Percentiles rank a stretch among this genome's conserved stretches.
Conservation (phyloP, 2,113 vertebrate genomes). For the Nanorana parkeri region DNA sequence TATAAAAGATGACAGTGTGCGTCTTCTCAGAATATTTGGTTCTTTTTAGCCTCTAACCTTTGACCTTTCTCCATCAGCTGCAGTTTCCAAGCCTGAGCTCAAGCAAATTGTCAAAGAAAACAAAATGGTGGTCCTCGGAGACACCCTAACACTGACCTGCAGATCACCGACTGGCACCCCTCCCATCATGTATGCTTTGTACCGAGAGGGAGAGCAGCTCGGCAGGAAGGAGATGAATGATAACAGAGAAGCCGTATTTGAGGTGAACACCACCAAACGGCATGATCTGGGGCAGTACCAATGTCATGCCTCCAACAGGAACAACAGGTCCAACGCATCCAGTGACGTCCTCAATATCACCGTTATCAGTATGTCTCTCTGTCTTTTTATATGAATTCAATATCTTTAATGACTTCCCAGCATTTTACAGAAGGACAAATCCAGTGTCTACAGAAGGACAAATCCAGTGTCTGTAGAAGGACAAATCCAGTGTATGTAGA, state of each 20-base stretch:
- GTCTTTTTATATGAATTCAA: background rate
- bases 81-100: constrained; percentile 66
- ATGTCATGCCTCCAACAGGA: constrained; percentile 66
- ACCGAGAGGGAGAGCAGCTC: constrained; percentile 51
- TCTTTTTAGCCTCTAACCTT: background rate
- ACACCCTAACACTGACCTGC: constrained; percentile 61
- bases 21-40: too few species aligned
- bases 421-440: too few species aligned
- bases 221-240: background rate
- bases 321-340: constrained; percentile 56
- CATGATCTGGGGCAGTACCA: constrained; percentile 60
- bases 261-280: constrained; percentile 57
- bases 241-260: constrained; percentile 57
- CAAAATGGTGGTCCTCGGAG: constrained; percentile 62
- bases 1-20: too few species aligned
- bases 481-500: too few species aligned
- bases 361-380: constrained; percentile 64
- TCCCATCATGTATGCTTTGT: constrained; percentile 67
- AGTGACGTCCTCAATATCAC: constrained; percentile 67
- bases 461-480: too few species aligned
- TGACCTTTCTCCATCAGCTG: constrained; percentile 59
- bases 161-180: constrained; percentile 62
- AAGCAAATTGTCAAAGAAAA: background rate
- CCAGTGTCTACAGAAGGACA: too few species aligned
- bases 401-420: background rate